Evolutionary conservation across 2,797 vertebrate genomes (phyloP).

Genomic region (Rhinoraja longicauda): DNA sequence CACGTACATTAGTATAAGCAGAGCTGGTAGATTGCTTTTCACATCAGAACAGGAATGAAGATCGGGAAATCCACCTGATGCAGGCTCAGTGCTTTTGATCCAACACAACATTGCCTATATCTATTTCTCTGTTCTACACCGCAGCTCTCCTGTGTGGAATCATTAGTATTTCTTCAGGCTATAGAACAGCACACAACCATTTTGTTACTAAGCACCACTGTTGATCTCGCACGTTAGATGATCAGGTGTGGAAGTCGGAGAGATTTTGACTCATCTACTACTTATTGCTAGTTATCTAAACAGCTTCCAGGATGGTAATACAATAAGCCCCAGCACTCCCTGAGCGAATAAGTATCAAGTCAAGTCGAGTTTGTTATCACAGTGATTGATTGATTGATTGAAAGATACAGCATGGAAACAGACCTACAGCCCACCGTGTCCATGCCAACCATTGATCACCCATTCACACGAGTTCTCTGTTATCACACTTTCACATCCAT

Average conservation of each 20-base stretch:
- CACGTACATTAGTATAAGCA: neutral
- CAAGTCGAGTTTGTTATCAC: too few relatives aligned
- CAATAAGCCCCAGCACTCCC: neutral
- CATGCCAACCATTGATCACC: too few relatives aligned
- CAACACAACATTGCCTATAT: neutral
- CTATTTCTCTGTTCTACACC: neutral
- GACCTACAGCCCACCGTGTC: too few relatives aligned
- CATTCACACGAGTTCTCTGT: too few relatives aligned
- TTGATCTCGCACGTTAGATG: neutral
- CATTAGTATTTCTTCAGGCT: neutral
- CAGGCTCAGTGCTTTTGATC: neutral
- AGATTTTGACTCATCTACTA: neutral
- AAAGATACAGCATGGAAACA: too few relatives aligned
- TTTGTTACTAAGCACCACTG: neutral
- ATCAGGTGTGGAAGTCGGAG: neutral
- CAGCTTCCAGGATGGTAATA: neutral
- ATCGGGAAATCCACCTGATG: neutral
- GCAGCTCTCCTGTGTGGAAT: neutral
- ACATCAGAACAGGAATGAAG: neutral
- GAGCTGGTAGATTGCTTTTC: neutral
- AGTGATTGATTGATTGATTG: too few relatives aligned
- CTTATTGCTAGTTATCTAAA: neutral
- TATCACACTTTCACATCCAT: too few relatives aligned
- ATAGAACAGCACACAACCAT: neutral
- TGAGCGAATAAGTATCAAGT: neutral